Evolutionary conservation across 2,113 vertebrate genomes (phyloP), one percentile per base, ranked within the genome.

Genomic region (Mesocricetus auratus): DNA sequence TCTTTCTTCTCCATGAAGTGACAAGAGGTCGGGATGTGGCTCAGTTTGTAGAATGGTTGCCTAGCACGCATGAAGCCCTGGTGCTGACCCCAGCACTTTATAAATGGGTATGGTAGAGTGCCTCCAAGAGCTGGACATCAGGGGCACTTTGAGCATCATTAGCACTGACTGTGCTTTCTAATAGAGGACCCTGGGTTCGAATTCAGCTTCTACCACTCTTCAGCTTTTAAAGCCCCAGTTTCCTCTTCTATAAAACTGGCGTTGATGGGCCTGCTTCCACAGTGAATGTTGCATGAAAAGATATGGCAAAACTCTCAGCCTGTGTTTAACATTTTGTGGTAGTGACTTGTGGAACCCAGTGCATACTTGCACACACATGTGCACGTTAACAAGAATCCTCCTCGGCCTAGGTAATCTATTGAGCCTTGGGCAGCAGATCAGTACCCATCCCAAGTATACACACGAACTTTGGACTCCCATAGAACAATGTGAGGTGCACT

Each of bases 111-210:
- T 15, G 64, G 45, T n/a, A 4, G 64, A 9, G 31, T 69, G 45
- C 47, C 19, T 26, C 45, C 0, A 36, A 24, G 0, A 62, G 50
- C 26, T 15, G 0, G 21, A 31, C 5, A 33, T 19, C 36, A 6
- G 58, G 45, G 22, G 21, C 15, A 15, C n/a, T 75, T 29, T 22
- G 33, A 77, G 62, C 45, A 36, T 60, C 58, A 24, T 53, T 21
- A 16, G 64, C 42, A n/a, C 4, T 21, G 39, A 42, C 10, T 56
- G 29, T 64, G 68, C 29, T 53, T 81, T 47, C 42, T n/a, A 85
- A 5, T 1, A 2, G 26, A 86, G 69, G 36, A 33, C 16, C 60
- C 24, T 26, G 78, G n/a, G n/a, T 60, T 95, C 75, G 62, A 68
- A 74, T 21, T 31, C 2, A 6, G 36, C 17, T 21, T 64, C 81